These are phyloP conservation scores for Hyposmocoma kahamanoa DNA, from an alignment of 1,140 invertebrate genomes.

Conservation along the genomic window DNA sequence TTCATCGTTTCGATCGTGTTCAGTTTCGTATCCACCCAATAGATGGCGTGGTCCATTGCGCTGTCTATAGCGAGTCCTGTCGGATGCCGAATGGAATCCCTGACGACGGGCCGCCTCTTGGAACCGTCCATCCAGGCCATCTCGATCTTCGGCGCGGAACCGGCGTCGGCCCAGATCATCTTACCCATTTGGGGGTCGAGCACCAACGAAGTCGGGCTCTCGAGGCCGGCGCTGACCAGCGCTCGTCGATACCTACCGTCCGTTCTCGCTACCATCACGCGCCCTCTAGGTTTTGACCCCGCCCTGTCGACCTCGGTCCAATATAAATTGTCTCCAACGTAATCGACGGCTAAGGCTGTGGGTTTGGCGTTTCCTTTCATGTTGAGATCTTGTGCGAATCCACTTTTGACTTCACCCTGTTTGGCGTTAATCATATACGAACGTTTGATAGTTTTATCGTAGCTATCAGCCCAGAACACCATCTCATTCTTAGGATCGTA, in stretches of 20 bases:
- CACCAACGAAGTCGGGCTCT: constrained; percentile 89
- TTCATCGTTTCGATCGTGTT: constrained; percentile 94
- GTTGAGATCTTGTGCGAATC: constrained; percentile 91
- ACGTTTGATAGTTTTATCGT: constrained; percentile 91
- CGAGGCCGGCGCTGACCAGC: constrained; percentile 81
- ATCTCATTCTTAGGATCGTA: constrained; percentile 88
- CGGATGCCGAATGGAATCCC: constrained; percentile 86
- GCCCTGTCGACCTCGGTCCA: constrained; percentile 92
- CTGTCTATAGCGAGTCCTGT: constrained; percentile 93
- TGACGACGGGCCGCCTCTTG: constrained; percentile 85
- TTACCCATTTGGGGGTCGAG: constrained; percentile 90
- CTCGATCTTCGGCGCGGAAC: constrained; percentile 89
- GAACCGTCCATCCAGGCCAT: constrained; percentile 97
- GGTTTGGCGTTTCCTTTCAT: constrained; percentile 88
- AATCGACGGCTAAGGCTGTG: constrained; percentile 91
- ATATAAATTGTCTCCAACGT: constrained; percentile 93
- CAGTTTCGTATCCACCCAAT: constrained; percentile 96
- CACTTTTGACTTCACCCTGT: constrained; percentile 83
- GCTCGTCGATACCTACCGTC: constrained; percentile 92
- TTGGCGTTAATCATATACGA: constrained; percentile 90
- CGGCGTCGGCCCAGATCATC: constrained; percentile 93
- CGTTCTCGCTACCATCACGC: constrained; percentile 89
- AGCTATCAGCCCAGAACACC: constrained; percentile 94
- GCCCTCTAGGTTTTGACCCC: constrained; percentile 81
- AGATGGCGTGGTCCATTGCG: constrained; percentile 90